phyloP scores from a whole-genome alignment of 1,140 invertebrate species.

The Drosophila triauraria region DNA sequence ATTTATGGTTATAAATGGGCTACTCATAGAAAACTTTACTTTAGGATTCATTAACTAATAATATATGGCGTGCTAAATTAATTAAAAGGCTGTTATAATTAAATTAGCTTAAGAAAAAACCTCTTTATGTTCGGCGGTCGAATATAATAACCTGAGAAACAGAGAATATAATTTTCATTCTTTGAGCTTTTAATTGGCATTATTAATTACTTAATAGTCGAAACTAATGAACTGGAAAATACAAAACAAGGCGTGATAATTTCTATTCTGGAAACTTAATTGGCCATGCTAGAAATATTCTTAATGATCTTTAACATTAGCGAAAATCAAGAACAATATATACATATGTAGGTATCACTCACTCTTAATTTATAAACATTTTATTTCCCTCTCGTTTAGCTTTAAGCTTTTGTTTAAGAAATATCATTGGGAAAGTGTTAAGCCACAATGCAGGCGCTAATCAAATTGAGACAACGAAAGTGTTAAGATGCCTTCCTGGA shows the following conservation, averaged over 20 bases:
- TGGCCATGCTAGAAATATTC: background rate
- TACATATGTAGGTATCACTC: background rate
- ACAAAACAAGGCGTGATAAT: background rate
- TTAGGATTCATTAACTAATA: background rate
- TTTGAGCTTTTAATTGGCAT: background rate
- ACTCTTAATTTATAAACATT: background rate
- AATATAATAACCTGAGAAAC: background rate
- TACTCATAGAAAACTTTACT: background rate
- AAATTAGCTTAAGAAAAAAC: background rate
- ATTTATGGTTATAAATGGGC: constrained; percentile 1
- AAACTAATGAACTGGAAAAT: constrained; percentile 4
- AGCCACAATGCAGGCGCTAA: constrained; percentile 40
- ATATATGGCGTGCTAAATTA: background rate
- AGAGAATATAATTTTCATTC: background rate
- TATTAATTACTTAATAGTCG: background rate
- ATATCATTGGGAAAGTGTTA: constrained; percentile 21
- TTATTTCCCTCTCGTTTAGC: background rate
- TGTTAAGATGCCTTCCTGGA: constrained; percentile 66
- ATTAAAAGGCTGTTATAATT: background rate
- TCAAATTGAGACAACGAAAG: constrained; percentile 75
- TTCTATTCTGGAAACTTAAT: background rate
- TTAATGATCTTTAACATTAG: background rate
- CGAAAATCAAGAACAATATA: too few relatives aligned
- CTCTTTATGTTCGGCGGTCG: background rate
- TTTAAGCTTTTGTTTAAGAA: background rate